phyloP scores from a whole-genome alignment of 2,113 vertebrate species.

The Mohoua ochrocephala region DNA sequence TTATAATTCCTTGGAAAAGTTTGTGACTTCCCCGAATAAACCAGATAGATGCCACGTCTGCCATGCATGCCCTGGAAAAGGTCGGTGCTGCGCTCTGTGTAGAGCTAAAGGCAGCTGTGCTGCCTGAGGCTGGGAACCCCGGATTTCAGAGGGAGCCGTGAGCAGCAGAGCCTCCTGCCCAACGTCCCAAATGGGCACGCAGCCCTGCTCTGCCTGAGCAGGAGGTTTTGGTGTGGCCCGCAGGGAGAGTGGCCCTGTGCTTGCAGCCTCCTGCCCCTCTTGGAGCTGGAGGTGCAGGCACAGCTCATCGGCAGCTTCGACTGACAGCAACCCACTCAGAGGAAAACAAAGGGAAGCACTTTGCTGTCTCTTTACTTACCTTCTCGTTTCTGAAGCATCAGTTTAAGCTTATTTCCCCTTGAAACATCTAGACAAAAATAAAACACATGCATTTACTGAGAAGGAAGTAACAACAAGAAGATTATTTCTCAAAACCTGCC shows the following conservation, averaged over 20 bases:
- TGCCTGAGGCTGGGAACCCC: rapidly evolving
- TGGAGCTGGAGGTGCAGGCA: neutral
- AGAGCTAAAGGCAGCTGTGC: rapidly evolving
- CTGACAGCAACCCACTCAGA: rapidly evolving
- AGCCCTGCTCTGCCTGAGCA: neutral
- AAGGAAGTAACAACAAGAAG: neutral
- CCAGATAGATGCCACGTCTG: neutral
- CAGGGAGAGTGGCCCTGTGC: rapidly evolving
- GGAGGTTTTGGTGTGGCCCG: rapidly evolving
- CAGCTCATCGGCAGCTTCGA: rapidly evolving
- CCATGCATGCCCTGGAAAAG: rapidly evolving
- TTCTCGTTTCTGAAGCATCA: slow-evolving; percentile 79
- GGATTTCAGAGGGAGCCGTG: neutral
- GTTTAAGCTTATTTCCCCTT: slow-evolving; percentile 77
- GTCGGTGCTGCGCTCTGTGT: rapidly evolving
- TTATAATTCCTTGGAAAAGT: neutral
- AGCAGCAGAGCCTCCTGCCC: neutral
- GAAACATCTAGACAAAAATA: slow-evolving; percentile 71
- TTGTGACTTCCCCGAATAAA: neutral
- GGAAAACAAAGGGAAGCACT: neutral
- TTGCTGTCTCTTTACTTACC: slow-evolving; percentile 61
- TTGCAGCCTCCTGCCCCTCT: neutral
- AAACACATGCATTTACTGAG: neutral
- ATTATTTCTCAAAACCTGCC: neutral
- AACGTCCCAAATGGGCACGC: rapidly evolving